These are phyloP conservation scores for Eretmocerus hayati DNA, from an alignment of 2,888 invertebrate species.

Conservation along the genomic window DNA sequence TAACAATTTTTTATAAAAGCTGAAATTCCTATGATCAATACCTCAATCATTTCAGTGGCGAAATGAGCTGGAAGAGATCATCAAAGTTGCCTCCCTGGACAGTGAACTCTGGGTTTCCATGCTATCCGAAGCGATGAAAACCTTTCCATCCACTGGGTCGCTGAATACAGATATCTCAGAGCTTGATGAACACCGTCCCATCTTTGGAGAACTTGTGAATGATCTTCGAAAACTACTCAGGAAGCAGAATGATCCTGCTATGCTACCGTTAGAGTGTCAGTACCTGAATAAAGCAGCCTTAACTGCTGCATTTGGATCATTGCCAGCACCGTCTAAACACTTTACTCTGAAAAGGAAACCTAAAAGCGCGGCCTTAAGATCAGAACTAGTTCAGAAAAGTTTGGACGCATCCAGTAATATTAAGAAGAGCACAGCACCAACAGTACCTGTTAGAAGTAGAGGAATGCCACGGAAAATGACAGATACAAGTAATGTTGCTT, in stretches of 20 bases:
- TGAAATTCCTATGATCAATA: too few species aligned
- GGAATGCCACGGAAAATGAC: slow-evolving; percentile 90
- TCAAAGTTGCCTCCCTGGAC: slow-evolving; percentile 87
- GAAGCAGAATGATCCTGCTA: slow-evolving; percentile 76
- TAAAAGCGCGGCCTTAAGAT: slow-evolving; percentile 84
- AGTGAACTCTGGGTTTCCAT: slow-evolving; percentile 96
- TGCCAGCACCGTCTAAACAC: slow-evolving; percentile 80
- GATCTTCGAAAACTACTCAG: slow-evolving; percentile 75
- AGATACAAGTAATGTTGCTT: slow-evolving; percentile 68
- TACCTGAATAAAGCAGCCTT: slow-evolving; percentile 92
- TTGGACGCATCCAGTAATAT: slow-evolving; percentile 81
- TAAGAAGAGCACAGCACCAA: slow-evolving; percentile 81
- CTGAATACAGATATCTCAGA: slow-evolving; percentile 84
- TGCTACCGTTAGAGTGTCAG: slow-evolving; percentile 92
- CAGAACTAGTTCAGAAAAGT: slow-evolving; percentile 86
- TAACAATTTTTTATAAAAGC: too few species aligned
- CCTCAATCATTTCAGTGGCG: slow-evolving; percentile 89
- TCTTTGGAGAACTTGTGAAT: slow-evolving; percentile 82
- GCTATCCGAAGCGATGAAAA: slow-evolving; percentile 91
- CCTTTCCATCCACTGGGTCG: slow-evolving; percentile 82
- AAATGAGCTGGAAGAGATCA: slow-evolving; percentile 85
- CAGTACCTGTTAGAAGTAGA: slow-evolving; percentile 63
- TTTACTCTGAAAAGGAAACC: slow-evolving; percentile 90
- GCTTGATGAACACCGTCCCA: slow-evolving; percentile 81
- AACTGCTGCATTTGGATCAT: slow-evolving; percentile 76